Evolutionary conservation across 2,797 vertebrate genomes (phyloP).

Genomic region (Agapornis canus): DNA sequence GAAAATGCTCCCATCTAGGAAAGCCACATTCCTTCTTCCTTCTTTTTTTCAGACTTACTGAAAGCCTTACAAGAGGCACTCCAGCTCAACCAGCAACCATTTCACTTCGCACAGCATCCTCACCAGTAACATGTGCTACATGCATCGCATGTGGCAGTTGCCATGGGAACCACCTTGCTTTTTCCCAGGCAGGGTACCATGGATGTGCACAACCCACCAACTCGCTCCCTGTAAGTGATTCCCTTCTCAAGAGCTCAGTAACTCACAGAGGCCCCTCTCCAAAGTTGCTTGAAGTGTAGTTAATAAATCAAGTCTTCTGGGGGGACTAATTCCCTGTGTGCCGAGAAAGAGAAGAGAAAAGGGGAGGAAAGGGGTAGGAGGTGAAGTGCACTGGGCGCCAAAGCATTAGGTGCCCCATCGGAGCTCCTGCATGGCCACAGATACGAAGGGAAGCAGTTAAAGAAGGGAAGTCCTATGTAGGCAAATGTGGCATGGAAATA

Average conservation of each 20-base stretch:
- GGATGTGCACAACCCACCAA: slow-evolving; percentile 68
- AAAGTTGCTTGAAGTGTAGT: slow-evolving; percentile 48
- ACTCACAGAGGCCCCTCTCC: slow-evolving; percentile 27
- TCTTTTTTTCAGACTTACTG: not conserved
- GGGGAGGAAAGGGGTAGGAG: not conserved
- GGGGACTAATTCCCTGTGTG: not conserved
- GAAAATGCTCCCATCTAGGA: not conserved
- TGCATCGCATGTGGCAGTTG: slow-evolving; percentile 52
- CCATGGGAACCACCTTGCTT: slow-evolving; percentile 72
- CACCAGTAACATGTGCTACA: slow-evolving; percentile 46
- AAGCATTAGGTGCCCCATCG: not conserved
- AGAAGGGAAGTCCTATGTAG: not conserved
- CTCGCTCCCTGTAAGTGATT: slow-evolving; percentile 56
- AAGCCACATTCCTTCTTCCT: not conserved
- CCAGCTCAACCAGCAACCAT: not conserved
- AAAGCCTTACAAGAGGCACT: not conserved
- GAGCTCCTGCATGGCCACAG: not conserved
- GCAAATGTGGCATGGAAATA: not conserved
- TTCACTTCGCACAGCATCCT: not conserved
- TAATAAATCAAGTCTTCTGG: slow-evolving; percentile 21
- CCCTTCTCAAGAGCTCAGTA: slow-evolving; percentile 64
- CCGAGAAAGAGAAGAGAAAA: slow-evolving; percentile 5
- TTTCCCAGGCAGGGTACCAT: slow-evolving; percentile 66
- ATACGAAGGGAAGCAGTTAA: not conserved
- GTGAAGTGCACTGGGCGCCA: not conserved